Percentiles rank a stretch among this genome's conserved stretches.
Conservation (phyloP, 2,797 vertebrate species). For the Clamator glandarius region DNA sequence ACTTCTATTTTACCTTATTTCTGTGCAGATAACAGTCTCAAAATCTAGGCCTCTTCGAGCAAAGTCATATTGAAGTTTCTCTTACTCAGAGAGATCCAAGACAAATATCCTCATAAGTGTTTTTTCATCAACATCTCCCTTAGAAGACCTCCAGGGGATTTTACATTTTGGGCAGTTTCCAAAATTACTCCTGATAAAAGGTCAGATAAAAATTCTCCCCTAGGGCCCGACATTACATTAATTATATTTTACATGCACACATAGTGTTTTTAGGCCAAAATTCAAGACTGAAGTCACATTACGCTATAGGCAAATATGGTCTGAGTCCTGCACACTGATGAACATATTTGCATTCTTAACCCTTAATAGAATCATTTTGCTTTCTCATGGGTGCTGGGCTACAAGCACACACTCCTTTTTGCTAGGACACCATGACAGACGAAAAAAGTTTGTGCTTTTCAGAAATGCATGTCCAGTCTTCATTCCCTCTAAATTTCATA, state of each 20-base stretch:
- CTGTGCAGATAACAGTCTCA: neutral
- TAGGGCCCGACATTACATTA: slow-evolving; percentile 53
- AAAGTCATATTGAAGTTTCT: slow-evolving; percentile 41
- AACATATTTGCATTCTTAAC: neutral
- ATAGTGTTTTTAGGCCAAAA: slow-evolving; percentile 45
- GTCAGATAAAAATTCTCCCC: slow-evolving; percentile 56
- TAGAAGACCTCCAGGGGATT: slow-evolving; percentile 57
- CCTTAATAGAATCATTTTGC: neutral
- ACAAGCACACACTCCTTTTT: neutral
- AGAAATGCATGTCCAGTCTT: neutral
- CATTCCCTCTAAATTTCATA: neutral
- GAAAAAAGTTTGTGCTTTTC: neutral
- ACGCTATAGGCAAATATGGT: slow-evolving; percentile 11
- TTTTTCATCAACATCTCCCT: slow-evolving; percentile 58
- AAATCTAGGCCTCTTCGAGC: neutral
- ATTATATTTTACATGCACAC: slow-evolving; percentile 57
- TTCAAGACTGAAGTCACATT: slow-evolving; percentile 25
- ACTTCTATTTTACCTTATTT: neutral
- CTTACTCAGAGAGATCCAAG: slow-evolving; percentile 5
- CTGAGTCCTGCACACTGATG: neutral
- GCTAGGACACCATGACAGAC: neutral
- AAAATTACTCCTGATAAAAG: slow-evolving; percentile 54
- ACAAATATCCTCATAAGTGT: neutral
- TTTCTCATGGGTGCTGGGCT: neutral
- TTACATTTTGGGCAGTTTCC: slow-evolving; percentile 43